Conservation (phyloP, 2,113 vertebrate species). For the Morone chrysops region DNA sequence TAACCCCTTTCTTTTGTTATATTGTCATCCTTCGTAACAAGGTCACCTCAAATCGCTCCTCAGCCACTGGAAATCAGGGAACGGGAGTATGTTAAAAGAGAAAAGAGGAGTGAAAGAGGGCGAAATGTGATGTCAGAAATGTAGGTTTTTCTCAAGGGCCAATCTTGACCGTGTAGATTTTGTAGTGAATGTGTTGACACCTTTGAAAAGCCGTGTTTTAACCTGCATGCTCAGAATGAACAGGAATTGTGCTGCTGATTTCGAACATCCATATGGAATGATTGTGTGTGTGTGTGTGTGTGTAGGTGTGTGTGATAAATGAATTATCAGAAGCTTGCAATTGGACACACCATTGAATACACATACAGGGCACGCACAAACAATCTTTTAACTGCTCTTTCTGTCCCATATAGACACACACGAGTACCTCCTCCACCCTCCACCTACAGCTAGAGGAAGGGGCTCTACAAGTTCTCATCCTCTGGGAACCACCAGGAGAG, state of each 20-base stretch:
- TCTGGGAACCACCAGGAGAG: constrained; percentile 66
- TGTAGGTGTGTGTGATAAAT: constrained; percentile 34
- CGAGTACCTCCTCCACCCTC: constrained; percentile 19
- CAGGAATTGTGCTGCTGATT: constrained; percentile 8
- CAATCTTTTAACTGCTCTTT: constrained; percentile 32
- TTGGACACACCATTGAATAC: constrained; percentile 2
- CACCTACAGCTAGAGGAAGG: constrained; percentile 47
- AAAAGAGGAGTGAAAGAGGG: constrained; percentile 14
- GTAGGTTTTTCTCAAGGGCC: constrained; percentile 9
- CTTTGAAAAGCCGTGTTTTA: constrained; percentile 28
- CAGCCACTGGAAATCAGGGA: constrained; percentile 41
- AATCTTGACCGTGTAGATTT: constrained; percentile 28
- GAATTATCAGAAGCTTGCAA: constrained; percentile 53
- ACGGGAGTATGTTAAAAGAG: constrained; percentile 48
- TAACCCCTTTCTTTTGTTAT: constrained; percentile 77
- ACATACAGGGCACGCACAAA: not conserved
- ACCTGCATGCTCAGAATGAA: constrained; percentile 3
- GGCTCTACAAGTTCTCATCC: constrained; percentile 69
- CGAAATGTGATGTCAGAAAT: constrained; percentile 30
- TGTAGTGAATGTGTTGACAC: constrained; percentile 32
- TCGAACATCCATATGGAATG: constrained; percentile 3
- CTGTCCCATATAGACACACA: constrained; percentile 12
- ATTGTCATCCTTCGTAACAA: constrained; percentile 65
- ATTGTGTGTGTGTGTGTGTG: not conserved
- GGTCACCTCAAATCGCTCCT: constrained; percentile 69